A percentile compares a stretch with the other conserved stretches of the same genome.
phyloP scores from a whole-genome alignment of 2,888 invertebrate species.

The Tachystola acroxantha region DNA sequence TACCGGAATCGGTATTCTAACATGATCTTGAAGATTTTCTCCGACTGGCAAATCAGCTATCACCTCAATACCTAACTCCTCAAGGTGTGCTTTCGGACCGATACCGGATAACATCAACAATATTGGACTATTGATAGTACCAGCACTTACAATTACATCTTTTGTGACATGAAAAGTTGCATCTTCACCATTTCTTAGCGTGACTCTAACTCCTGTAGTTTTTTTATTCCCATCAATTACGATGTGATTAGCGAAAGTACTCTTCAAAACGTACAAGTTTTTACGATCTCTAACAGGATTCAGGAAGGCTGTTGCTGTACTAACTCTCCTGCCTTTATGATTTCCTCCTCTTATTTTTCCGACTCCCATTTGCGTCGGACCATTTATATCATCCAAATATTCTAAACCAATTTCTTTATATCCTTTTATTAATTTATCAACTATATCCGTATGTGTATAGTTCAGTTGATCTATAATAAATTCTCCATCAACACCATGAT shows the following conservation, averaged over 20 bases:
- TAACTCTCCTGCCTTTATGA: constrained; percentile 71
- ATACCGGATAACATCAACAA: constrained; percentile 60
- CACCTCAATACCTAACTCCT: constrained; percentile 41
- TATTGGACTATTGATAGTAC: constrained; percentile 54
- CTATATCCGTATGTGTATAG: constrained; percentile 49
- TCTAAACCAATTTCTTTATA: constrained; percentile 71
- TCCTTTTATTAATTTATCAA: constrained; percentile 48
- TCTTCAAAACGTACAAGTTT: constrained; percentile 55
- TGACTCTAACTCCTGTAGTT: constrained; percentile 46
- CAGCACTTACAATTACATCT: constrained; percentile 59
- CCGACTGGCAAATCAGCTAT: constrained; percentile 54
- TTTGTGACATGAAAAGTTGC: constrained; percentile 43
- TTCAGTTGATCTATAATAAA: constrained; percentile 70
- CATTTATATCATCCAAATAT: constrained; percentile 58
- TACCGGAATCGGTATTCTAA: constrained; percentile 59
- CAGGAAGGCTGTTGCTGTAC: constrained; percentile 73
- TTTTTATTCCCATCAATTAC: constrained; percentile 33
- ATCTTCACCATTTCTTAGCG: constrained; percentile 32
- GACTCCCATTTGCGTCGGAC: constrained; percentile 70
- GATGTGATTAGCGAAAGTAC: constrained; percentile 39
- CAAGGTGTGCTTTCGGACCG: constrained; percentile 46
- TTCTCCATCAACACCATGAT: constrained; percentile 70
- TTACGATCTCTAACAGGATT: constrained; percentile 41
- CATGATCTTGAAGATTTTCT: constrained; percentile 69
- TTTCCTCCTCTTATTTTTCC: constrained; percentile 72